phyloP scores from a whole-genome alignment of 2,888 invertebrate species.

The Synergus umbraculus region DNA sequence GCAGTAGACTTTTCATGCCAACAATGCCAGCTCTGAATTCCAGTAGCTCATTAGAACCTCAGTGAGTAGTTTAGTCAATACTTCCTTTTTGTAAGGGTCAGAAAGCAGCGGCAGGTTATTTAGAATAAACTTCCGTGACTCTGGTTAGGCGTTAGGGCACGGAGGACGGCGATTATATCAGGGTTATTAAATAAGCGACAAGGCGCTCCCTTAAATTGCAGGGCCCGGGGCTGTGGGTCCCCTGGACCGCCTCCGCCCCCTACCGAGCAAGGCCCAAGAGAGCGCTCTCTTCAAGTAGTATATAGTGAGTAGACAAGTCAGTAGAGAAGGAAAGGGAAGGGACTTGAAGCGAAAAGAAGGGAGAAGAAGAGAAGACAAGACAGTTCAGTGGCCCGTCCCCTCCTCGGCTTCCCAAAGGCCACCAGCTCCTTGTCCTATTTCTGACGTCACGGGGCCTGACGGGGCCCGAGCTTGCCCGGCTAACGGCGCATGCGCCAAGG shows the following conservation, averaged over 20 bases:
- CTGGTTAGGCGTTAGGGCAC: slow-evolving; percentile 34
- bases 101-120: slow-evolving; percentile 25
- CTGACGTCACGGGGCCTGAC: slow-evolving; percentile 70
- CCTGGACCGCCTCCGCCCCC: slow-evolving; percentile 35
- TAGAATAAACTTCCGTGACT: slow-evolving; percentile 42
- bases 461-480: slow-evolving; percentile 54
- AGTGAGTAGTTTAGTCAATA: slow-evolving; percentile 30
- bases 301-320: slow-evolving; percentile 41
- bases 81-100: slow-evolving; percentile 30
- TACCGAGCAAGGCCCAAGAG: slow-evolving; percentile 5
- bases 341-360: slow-evolving; percentile 41
- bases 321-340: slow-evolving; percentile 50
- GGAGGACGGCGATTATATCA: slow-evolving; percentile 38
- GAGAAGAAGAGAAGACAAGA: slow-evolving; percentile 58
- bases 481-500: slow-evolving; percentile 65
- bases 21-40: slow-evolving; percentile 23
- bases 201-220: slow-evolving; percentile 41
- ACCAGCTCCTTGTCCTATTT: slow-evolving; percentile 74
- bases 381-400: slow-evolving; percentile 71
- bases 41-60: slow-evolving; percentile 28
- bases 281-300: slow-evolving; percentile 3
- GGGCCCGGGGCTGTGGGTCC: slow-evolving; percentile 40
- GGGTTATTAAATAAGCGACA: slow-evolving; percentile 41
- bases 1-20: neutral
- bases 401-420: slow-evolving; percentile 66